Percentiles rank a stretch among this genome's conserved stretches.
phyloP scores from a whole-genome alignment of 2,797 vertebrate genomes.

The Periparus ater region DNA sequence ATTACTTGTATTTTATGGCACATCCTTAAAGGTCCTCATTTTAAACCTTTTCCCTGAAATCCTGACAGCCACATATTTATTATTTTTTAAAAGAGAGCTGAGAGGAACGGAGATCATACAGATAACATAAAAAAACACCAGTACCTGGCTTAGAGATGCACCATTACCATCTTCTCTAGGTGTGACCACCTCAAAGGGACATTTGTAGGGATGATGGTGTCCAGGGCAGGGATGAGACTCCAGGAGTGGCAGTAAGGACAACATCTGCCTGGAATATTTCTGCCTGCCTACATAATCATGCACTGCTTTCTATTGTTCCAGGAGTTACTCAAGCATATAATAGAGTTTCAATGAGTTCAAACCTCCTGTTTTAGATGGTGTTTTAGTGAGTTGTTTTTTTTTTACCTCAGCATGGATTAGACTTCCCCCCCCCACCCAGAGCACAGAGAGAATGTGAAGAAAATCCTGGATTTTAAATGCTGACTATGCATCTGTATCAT shows the following conservation, averaged over 20 bases:
- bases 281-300: slow-evolving; percentile 5
- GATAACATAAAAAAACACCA: background rate
- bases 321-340: slow-evolving; percentile 62
- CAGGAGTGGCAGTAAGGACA: slow-evolving; percentile 12
- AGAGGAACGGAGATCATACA: background rate
- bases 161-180: background rate
- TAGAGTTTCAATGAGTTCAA: slow-evolving; percentile 62
- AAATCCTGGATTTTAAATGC: background rate
- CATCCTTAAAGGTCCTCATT: background rate
- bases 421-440: background rate
- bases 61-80: background rate
- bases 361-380: slow-evolving; percentile 52
- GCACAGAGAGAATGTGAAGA: background rate
- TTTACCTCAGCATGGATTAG: background rate
- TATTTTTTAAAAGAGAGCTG: background rate
- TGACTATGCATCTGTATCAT: background rate
- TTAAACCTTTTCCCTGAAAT: background rate
- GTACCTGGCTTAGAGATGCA: background rate
- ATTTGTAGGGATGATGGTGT: background rate
- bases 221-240: background rate
- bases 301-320: slow-evolving; percentile 56
- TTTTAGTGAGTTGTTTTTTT: slow-evolving; percentile 35
- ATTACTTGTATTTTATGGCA: background rate
- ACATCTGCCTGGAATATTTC: slow-evolving; percentile 56
- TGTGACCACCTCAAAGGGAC: background rate